Evolutionary conservation across 92 coral and sea anemone species (phyloP).

Genomic region (Muricea muricata): DNA sequence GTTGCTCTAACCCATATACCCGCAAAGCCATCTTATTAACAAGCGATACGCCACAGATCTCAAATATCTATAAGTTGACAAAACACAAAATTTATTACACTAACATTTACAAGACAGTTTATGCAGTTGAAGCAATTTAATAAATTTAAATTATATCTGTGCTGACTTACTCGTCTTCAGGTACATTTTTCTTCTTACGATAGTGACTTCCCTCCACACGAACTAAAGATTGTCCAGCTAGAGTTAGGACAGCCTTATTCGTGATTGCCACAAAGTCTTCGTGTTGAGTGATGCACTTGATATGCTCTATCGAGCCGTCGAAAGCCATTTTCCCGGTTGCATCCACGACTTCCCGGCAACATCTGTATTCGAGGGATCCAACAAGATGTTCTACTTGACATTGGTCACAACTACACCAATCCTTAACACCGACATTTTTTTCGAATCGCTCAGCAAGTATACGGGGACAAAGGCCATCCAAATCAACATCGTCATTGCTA

Average conservation of each 20-base stretch:
- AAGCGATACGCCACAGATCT: neutral
- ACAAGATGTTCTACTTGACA: slow-evolving; percentile 47
- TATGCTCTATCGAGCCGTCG: slow-evolving; percentile 67
- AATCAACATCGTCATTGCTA: slow-evolving; percentile 11
- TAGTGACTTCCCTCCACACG: slow-evolving; percentile 13
- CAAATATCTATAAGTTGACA: neutral
- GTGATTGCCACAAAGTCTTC: slow-evolving; percentile 42
- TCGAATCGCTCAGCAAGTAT: slow-evolving; percentile 15
- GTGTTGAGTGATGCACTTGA: slow-evolving; percentile 69
- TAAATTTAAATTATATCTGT: neutral
- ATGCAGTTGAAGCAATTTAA: neutral
- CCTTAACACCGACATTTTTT: neutral
- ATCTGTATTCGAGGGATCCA: slow-evolving; percentile 62
- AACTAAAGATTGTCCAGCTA: slow-evolving; percentile 11
- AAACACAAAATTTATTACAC: neutral
- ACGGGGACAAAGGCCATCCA: slow-evolving; percentile 23
- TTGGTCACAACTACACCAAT: slow-evolving; percentile 64
- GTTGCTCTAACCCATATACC: neutral
- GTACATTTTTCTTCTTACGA: slow-evolving; percentile 16
- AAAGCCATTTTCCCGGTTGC: slow-evolving; percentile 59
- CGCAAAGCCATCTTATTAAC: neutral
- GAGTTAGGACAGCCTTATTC: slow-evolving; percentile 12
- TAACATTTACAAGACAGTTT: neutral
- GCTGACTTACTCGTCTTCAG: slow-evolving; percentile 11
- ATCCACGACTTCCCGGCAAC: slow-evolving; percentile 64